Conservation (phyloP, 2,888 invertebrate genomes). For the Drosophila mimica region DNA sequence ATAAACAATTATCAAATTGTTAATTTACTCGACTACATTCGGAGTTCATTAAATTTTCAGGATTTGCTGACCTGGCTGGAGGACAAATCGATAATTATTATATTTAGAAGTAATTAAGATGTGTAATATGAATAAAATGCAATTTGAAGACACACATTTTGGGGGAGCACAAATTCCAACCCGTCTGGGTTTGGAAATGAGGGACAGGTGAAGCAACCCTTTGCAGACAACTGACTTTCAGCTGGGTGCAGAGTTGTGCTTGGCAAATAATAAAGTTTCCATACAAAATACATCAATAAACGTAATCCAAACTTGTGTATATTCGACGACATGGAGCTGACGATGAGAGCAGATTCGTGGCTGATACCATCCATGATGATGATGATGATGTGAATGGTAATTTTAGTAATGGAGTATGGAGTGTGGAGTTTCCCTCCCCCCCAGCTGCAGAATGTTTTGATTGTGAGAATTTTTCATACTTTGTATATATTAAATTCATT, state of each 20-base stretch:
- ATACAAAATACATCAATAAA: constrained; percentile 62
- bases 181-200: constrained; percentile 11
- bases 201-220: constrained; percentile 14
- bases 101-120: constrained; percentile 36
- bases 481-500: constrained; percentile 69
- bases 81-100: background rate
- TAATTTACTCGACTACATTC: constrained; percentile 6
- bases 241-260: constrained; percentile 15
- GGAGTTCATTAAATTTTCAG: background rate
- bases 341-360: constrained; percentile 12
- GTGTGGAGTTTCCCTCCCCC: background rate
- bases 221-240: constrained; percentile 12
- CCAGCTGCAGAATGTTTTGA: constrained; percentile 28
- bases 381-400: constrained; percentile 14
- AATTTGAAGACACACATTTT: background rate
- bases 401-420: constrained; percentile 22
- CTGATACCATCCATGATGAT: constrained; percentile 4
- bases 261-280: constrained; percentile 33
- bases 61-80: background rate
- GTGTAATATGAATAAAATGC: background rate
- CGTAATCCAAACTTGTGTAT: constrained; percentile 62
- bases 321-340: constrained; percentile 40
- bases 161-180: background rate
- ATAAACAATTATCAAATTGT: constrained; percentile 7
- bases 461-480: constrained; percentile 44